Percentiles rank a stretch among this genome's conserved stretches.
phyloP scores from a whole-genome alignment of 2,113 vertebrate genomes.

The Petrocephalus zakoni region DNA sequence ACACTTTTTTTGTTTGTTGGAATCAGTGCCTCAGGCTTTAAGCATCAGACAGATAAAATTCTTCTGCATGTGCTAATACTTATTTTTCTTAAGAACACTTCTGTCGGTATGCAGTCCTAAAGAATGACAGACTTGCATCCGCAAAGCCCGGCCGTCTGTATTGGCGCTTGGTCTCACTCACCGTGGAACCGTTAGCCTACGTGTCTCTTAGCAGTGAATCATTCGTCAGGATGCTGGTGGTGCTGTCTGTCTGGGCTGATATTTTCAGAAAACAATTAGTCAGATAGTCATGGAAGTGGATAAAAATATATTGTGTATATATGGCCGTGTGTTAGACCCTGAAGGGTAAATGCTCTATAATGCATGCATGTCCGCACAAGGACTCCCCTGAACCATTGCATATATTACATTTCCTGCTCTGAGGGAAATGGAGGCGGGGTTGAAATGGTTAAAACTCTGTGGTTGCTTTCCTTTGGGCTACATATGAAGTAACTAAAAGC shows the following conservation, averaged over 20 bases:
- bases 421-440: not conserved
- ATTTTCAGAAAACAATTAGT: not conserved
- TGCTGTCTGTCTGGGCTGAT: not conserved
- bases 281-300: not conserved
- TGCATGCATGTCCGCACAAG: not conserved
- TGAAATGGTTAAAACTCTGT: not conserved
- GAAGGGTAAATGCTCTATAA: not conserved
- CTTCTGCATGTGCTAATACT: not conserved
- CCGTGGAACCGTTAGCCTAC: not conserved
- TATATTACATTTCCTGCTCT: not conserved
- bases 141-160: not conserved
- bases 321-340: not conserved
- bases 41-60: not conserved
- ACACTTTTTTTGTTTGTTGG: not conserved
- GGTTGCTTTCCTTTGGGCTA: not conserved
- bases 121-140: not conserved
- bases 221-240: not conserved
- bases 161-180: not conserved
- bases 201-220: not conserved
- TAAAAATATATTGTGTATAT: not conserved
- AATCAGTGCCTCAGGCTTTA: not conserved
- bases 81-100: not conserved
- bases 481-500: not conserved
- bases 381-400: not conserved
- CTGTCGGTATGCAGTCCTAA: not conserved